Evolutionary conservation across 2,797 vertebrate genomes (phyloP).

Genomic region (Arnoldichthys spilopterus): DNA sequence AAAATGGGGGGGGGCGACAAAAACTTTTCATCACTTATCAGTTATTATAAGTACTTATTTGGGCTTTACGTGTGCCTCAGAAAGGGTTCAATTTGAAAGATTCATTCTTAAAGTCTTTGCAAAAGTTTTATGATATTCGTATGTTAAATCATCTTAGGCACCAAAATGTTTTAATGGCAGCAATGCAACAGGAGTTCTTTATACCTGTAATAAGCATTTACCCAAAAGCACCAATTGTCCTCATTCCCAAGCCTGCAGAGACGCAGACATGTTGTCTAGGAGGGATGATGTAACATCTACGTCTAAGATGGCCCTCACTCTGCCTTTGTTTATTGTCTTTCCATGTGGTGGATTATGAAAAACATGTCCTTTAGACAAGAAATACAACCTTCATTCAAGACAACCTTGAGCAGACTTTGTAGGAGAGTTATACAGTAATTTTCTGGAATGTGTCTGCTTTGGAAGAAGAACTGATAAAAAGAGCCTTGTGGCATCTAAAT

Average conservation of each 20-base stretch:
- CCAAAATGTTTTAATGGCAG: background rate
- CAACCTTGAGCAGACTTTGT: background rate
- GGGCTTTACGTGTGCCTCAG: background rate
- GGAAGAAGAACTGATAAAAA: background rate
- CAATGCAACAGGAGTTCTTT: background rate
- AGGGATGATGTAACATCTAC: background rate
- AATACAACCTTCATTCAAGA: background rate
- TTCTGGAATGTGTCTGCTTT: constrained; percentile 20
- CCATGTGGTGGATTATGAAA: background rate
- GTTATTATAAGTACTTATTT: background rate
- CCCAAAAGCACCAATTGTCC: constrained; percentile 1
- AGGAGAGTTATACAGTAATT: background rate
- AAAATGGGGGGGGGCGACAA: background rate
- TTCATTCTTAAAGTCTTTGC: background rate
- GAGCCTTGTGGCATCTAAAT: background rate
- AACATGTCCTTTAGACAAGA: background rate
- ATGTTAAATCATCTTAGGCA: background rate
- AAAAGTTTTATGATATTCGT: background rate
- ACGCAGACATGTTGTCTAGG: background rate
- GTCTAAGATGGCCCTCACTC: background rate
- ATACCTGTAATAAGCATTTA: background rate
- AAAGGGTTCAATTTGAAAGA: background rate
- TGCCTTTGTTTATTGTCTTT: constrained; percentile 19
- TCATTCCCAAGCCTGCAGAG: constrained; percentile 4
- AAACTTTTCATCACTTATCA: background rate